These are phyloP conservation scores for Acromyrmex heyeri DNA, from an alignment of 1,140 invertebrate species.

Conservation along the genomic window DNA sequence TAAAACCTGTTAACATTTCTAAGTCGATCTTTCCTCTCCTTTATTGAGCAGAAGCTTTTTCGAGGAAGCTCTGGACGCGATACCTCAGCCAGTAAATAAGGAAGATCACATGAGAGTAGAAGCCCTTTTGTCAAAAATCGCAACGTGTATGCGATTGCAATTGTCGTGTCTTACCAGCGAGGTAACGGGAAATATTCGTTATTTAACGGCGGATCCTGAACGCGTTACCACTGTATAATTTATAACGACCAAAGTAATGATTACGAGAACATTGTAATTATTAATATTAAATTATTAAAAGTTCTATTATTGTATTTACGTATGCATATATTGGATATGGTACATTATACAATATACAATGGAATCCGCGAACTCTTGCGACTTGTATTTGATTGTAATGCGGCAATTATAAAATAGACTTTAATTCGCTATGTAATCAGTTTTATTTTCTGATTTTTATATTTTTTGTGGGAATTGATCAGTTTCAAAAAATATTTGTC, in stretches of 20 bases:
- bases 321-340: not conserved
- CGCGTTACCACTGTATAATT: conserved; percentile 77
- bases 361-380: not conserved
- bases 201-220: conserved; percentile 68
- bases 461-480: not conserved
- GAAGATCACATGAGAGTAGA: conserved; percentile 83
- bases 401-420: not conserved
- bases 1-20: not conserved
- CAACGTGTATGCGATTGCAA: conserved; percentile 83
- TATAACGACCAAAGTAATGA: conserved; percentile 20
- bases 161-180: conserved; percentile 80
- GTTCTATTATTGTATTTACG: not conserved
- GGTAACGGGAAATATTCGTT: conserved; percentile 64
- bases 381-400: not conserved
- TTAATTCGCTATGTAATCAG: not conserved
- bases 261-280: conserved; percentile 37
- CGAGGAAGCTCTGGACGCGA: conserved; percentile 88
- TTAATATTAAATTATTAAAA: conserved; percentile 5
- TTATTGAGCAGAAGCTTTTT: conserved; percentile 86
- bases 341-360: not conserved
- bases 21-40: conserved; percentile 39
- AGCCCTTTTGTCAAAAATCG: conserved; percentile 81
- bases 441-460: conserved; percentile 2
- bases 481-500: too few relatives aligned
- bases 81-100: conserved; percentile 86